A percentile compares a stretch with the other conserved stretches of the same genome.
These are phyloP conservation scores for Forbesichthys papilliferus DNA, from an alignment of 2,113 vertebrate species.

Conservation along the genomic window DNA sequence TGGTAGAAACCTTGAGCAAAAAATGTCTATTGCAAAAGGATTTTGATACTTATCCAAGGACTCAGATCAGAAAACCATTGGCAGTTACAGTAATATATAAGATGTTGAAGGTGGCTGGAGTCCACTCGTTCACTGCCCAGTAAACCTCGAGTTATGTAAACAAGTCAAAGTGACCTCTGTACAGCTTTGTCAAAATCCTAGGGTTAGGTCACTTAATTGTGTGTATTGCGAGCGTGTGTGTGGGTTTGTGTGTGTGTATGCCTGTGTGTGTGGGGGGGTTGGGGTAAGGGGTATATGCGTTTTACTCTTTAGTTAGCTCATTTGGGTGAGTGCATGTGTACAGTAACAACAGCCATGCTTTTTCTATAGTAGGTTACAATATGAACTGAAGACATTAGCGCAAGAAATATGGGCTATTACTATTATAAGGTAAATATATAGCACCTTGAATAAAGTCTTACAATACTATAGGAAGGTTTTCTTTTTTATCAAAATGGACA, in stretches of 20 bases:
- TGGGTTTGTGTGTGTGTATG: constrained; percentile 28
- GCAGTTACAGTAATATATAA: constrained; percentile 23
- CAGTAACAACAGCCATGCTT: constrained; percentile 49
- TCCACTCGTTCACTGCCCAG: constrained; percentile 44
- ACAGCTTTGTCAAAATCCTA: constrained; percentile 64
- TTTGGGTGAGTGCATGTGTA: constrained; percentile 27
- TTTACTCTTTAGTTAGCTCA: not conserved
- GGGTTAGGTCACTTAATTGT: constrained; percentile 14
- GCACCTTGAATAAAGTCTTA: constrained; percentile 16
- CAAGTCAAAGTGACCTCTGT: constrained; percentile 74
- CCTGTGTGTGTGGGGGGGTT: constrained; percentile 5
- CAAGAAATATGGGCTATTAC: constrained; percentile 20
- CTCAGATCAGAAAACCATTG: constrained; percentile 28
- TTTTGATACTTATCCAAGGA: constrained; percentile 52
- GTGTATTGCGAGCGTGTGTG: constrained; percentile 10
- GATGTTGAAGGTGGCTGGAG: constrained; percentile 34
- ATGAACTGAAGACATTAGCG: constrained; percentile 49
- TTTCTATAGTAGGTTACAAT: constrained; percentile 39
- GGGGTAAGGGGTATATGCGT: constrained; percentile 15
- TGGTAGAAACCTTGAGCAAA: constrained; percentile 16
- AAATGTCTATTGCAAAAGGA: constrained; percentile 30
- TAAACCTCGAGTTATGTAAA: constrained; percentile 54
- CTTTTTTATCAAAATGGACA: not conserved
- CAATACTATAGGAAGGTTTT: constrained; percentile 29
- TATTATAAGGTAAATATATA: constrained; percentile 1